A percentile compares a stretch with the other conserved stretches of the same genome.
These are phyloP conservation scores for Beaufortia kweichowensis DNA, from an alignment of 2,113 vertebrate species.

Conservation along the genomic window DNA sequence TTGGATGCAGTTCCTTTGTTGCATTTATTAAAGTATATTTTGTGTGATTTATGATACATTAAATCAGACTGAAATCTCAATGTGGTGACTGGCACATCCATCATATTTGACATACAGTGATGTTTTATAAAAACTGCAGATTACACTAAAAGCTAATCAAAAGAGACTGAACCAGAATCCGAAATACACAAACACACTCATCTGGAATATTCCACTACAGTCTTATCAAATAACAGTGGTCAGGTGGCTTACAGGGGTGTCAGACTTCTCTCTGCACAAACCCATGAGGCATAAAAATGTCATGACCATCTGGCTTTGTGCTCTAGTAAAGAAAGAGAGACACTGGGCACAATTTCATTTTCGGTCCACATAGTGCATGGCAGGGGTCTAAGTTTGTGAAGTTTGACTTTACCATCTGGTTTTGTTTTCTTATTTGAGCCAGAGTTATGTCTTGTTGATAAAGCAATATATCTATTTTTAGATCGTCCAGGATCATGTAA, in stretches of 20 bases:
- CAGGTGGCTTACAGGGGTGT: constrained; percentile 13
- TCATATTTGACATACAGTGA: constrained; percentile 33
- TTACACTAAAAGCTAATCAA: constrained; percentile 33
- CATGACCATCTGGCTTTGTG: constrained; percentile 29
- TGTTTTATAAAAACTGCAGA: neutral
- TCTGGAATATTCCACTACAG: constrained; percentile 27
- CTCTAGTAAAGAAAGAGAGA: neutral
- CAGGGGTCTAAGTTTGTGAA: constrained; percentile 4
- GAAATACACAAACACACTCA: constrained; percentile 19
- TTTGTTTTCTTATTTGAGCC: neutral
- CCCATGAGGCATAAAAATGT: neutral
- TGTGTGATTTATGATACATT: constrained; percentile 23
- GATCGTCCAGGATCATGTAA: neutral
- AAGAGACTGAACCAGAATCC: constrained; percentile 11
- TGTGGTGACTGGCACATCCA: neutral
- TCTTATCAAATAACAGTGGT: constrained; percentile 39
- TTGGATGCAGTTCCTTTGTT: neutral
- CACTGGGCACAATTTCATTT: constrained; percentile 22
- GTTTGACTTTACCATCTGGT: constrained; percentile 21
- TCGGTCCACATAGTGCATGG: neutral
- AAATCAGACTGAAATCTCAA: neutral
- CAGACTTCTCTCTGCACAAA: neutral
- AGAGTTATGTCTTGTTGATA: neutral
- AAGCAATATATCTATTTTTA: neutral
- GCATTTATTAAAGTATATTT: neutral